Evolutionary conservation across 1,140 invertebrate genomes (phyloP).

Genomic region (Aphelenchoides fujianensis): DNA sequence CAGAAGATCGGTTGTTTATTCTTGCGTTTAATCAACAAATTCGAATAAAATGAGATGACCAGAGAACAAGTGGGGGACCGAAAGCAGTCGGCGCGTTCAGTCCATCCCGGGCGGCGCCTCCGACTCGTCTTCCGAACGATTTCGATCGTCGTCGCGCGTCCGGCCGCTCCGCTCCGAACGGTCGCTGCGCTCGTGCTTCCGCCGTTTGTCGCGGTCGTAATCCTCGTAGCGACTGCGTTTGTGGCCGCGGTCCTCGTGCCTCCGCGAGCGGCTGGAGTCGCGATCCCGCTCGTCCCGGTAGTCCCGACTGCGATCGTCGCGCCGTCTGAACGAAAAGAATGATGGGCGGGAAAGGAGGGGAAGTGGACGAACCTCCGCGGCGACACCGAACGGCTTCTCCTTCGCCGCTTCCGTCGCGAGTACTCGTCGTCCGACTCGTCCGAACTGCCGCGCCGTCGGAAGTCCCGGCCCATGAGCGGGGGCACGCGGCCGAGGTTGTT

Average conservation of each 20-base stretch:
- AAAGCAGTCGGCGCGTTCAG: not conserved
- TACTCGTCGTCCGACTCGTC: conserved; percentile 20
- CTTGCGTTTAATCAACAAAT: conserved; percentile 6
- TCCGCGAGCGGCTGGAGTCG: not conserved
- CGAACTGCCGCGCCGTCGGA: not conserved
- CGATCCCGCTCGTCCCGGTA: conserved; percentile 15
- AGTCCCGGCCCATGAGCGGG: not conserved
- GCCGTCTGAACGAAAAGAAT: not conserved
- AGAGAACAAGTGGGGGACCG: not conserved
- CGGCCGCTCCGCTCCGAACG: conserved; percentile 1
- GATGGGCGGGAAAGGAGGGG: not conserved
- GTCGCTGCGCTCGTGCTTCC: conserved; percentile 26
- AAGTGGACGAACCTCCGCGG: not conserved
- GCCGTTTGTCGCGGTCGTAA: conserved; percentile 26
- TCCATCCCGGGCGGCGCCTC: conserved; percentile 21
- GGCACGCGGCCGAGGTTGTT: not conserved
- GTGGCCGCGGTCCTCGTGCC: not conserved
- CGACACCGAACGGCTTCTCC: not conserved
- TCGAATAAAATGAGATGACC: not conserved
- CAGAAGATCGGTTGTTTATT: not conserved
- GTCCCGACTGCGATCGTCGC: not conserved
- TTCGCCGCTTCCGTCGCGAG: conserved; percentile 14
- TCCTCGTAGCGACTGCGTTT: conserved; percentile 12
- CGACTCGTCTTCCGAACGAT: too few species aligned
- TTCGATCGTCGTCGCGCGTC: not conserved